phyloP scores from a whole-genome alignment of 2,113 vertebrate species.

The Balaeniceps rex region DNA sequence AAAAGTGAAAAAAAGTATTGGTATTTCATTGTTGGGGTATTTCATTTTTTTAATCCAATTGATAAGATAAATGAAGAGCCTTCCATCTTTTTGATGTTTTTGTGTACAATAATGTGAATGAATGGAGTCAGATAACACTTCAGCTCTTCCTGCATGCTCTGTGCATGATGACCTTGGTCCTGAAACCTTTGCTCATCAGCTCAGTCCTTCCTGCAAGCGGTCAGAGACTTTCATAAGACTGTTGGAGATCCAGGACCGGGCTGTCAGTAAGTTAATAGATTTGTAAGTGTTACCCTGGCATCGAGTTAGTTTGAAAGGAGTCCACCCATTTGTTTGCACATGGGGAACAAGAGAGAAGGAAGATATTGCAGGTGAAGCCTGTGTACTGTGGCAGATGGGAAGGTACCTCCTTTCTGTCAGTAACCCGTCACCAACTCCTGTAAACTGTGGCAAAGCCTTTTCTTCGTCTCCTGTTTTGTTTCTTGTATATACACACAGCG shows the following conservation, averaged over 20 bases:
- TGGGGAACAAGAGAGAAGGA: neutral
- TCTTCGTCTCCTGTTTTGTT: neutral
- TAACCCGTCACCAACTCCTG: neutral
- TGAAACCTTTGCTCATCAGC: neutral
- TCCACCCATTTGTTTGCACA: neutral
- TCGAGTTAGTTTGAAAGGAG: neutral
- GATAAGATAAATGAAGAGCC: neutral
- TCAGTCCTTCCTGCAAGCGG: neutral
- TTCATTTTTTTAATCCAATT: neutral
- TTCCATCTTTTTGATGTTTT: neutral
- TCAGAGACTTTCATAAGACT: accelerated
- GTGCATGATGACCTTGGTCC: neutral
- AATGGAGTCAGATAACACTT: neutral
- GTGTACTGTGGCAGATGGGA: neutral
- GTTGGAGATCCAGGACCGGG: neutral
- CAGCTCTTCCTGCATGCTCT: neutral
- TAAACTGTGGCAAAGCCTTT: neutral
- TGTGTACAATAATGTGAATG: neutral
- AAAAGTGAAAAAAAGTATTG: neutral
- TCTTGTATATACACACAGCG: neutral
- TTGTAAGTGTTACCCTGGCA: neutral
- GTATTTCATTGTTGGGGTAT: neutral
- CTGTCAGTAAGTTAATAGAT: neutral
- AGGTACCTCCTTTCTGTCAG: neutral
- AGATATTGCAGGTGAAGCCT: neutral